phyloP scores from a whole-genome alignment of 2,888 invertebrate genomes.

The Portevinia maculata region DNA sequence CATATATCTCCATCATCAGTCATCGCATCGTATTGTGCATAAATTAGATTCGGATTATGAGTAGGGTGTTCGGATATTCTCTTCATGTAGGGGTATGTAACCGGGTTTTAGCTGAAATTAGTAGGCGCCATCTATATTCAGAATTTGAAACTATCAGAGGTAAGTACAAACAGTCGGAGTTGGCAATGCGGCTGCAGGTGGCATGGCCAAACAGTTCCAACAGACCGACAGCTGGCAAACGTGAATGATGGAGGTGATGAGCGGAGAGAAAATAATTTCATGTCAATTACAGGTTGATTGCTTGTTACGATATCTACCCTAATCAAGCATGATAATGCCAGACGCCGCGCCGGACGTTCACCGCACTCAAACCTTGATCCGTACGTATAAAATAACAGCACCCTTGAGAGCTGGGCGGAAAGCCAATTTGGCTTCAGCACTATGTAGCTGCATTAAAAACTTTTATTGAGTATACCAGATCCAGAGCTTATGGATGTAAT shows the following conservation, averaged over 20 bases:
- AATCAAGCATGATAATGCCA: slow-evolving; percentile 64
- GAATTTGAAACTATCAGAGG: background rate
- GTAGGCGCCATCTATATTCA: slow-evolving; percentile 1
- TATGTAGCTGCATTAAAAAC: slow-evolving; percentile 46
- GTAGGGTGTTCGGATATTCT: background rate
- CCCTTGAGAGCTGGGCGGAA: slow-evolving; percentile 22
- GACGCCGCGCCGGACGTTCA: background rate
- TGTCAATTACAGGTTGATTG: slow-evolving; percentile 68
- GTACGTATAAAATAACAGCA: background rate
- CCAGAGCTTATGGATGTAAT: slow-evolving; percentile 55
- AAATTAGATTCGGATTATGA: slow-evolving; percentile 5
- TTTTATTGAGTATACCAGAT: slow-evolving; percentile 53
- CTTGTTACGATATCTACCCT: slow-evolving; percentile 63
- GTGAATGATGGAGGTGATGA: slow-evolving; percentile 37
- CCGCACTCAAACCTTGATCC: background rate
- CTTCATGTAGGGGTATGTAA: slow-evolving; percentile 3
- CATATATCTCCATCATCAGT: slow-evolving; percentile 8
- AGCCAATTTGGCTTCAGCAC: slow-evolving; percentile 10
- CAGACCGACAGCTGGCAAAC: background rate
- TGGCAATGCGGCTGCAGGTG: background rate
- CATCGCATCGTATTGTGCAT: slow-evolving; percentile 6
- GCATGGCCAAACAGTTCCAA: background rate
- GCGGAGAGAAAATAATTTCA: slow-evolving; percentile 63
- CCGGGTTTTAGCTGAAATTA: slow-evolving; percentile 10
- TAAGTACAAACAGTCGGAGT: slow-evolving; percentile 7